Conservation (phyloP, 2,113 vertebrate species). For the Arenaria interpres region DNA sequence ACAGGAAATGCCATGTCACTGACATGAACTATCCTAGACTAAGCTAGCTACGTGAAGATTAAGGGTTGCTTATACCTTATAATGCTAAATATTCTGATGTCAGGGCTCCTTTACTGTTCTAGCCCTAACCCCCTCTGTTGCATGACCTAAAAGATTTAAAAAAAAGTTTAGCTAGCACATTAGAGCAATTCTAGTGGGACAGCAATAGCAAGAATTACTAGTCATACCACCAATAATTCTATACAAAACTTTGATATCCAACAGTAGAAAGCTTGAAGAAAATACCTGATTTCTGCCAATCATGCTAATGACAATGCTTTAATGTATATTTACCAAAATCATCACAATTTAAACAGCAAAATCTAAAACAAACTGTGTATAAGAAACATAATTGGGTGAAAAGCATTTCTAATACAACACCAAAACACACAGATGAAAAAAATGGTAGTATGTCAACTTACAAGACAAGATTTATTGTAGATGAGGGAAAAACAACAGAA, state of each 20-base stretch:
- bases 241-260: background rate
- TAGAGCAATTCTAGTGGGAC: background rate
- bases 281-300: background rate
- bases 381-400: background rate
- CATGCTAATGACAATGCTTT: background rate
- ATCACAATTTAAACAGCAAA: background rate
- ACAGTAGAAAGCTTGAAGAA: background rate
- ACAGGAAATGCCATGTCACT: background rate
- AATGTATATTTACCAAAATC: background rate
- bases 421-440: background rate
- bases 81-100: background rate
- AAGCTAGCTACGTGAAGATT: background rate
- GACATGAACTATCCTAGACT: background rate
- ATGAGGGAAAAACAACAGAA: background rate
- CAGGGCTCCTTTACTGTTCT: background rate
- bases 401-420: background rate
- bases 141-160: background rate
- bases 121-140: background rate
- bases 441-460: background rate
- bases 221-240: background rate
- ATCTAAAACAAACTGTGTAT: background rate
- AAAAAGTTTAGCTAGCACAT: background rate
- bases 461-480: background rate
- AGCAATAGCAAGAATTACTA: background rate
- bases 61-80: background rate